Evolutionary conservation across 2,113 vertebrate species (phyloP).

Genomic region (Cricetomys ansorgei): DNA sequence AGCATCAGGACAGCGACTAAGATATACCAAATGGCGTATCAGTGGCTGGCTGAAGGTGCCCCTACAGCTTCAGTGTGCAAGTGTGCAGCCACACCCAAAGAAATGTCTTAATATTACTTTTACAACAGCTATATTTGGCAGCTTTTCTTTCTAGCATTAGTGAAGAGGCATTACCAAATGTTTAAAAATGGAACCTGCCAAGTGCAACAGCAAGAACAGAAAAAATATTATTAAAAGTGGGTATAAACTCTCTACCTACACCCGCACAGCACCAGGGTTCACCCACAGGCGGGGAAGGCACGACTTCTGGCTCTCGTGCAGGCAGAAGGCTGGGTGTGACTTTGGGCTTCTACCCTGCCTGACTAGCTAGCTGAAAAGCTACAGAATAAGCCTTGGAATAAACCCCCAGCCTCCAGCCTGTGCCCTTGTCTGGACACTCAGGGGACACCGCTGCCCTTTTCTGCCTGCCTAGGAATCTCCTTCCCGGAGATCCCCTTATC

Average conservation of each 20-base stretch:
- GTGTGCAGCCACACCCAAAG: neutral
- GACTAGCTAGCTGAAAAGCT: neutral
- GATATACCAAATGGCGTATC: neutral
- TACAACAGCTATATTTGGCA: conserved; percentile 69
- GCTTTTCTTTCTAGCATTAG: conserved; percentile 72
- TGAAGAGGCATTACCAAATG: conserved; percentile 62
- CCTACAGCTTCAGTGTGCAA: neutral
- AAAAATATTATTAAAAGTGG: conserved; percentile 55
- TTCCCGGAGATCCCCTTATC: neutral
- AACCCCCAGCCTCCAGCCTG: neutral
- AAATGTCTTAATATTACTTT: conserved; percentile 45
- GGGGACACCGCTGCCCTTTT: neutral
- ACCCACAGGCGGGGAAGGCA: neutral
- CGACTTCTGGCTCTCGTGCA: neutral
- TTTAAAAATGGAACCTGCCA: conserved; percentile 59
- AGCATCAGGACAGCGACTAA: neutral
- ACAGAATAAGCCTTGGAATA: neutral
- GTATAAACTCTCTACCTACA: conserved; percentile 58
- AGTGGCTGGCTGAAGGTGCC: neutral
- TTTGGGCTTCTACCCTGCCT: neutral
- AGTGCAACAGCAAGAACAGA: conserved; percentile 64
- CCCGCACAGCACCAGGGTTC: neutral
- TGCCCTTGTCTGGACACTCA: neutral
- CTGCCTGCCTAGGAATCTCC: neutral
- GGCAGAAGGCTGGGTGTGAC: neutral